Percentiles rank a stretch among this genome's conserved stretches.
Conservation (phyloP, 2,888 invertebrate species). For the Agonopterix heracliana region DNA sequence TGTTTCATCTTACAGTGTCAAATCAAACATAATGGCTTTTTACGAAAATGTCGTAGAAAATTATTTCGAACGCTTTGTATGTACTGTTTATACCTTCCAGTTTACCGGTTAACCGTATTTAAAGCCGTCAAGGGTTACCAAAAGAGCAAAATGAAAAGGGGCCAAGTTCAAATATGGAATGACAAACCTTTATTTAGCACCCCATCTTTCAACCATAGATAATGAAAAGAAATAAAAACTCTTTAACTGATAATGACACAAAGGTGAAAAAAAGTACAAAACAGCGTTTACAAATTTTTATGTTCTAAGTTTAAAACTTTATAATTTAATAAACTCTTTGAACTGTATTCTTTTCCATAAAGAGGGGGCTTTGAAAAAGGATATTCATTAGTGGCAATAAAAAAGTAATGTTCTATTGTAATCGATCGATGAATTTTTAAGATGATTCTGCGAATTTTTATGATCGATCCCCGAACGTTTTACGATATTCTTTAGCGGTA, state of each 20-base stretch:
- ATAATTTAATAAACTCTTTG: constrained; percentile 61
- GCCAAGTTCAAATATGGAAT: constrained; percentile 58
- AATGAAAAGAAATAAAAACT: constrained; percentile 16
- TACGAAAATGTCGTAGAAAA: no score
- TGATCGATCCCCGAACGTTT: constrained; percentile 54
- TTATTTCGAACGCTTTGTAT: no score
- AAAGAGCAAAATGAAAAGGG: constrained; percentile 33
- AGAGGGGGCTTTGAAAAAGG: constrained; percentile 35
- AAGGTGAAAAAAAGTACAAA: constrained; percentile 34
- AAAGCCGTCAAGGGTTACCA: constrained; percentile 37
- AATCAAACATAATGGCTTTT: no score
- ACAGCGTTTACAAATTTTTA: constrained; percentile 67
- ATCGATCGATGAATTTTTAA: constrained; percentile 61
- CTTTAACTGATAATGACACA: no score
- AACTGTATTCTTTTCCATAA: constrained; percentile 27
- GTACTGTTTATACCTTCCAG: not conserved
- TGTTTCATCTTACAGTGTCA: no score
- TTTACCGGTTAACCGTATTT: constrained; percentile 42
- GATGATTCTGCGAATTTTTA: constrained; percentile 70
- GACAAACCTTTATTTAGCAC: constrained; percentile 50
- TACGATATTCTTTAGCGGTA: constrained; percentile 47
- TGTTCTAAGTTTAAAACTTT: constrained; percentile 55
- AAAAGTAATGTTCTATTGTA: constrained; percentile 66
- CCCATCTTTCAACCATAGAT: constrained; percentile 47
- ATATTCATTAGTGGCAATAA: constrained; percentile 70